Evolutionary conservation across 2,797 vertebrate genomes (phyloP), one percentile per base, ranked within the genome.

Genomic region (Crocodylus rhombifer): DNA sequence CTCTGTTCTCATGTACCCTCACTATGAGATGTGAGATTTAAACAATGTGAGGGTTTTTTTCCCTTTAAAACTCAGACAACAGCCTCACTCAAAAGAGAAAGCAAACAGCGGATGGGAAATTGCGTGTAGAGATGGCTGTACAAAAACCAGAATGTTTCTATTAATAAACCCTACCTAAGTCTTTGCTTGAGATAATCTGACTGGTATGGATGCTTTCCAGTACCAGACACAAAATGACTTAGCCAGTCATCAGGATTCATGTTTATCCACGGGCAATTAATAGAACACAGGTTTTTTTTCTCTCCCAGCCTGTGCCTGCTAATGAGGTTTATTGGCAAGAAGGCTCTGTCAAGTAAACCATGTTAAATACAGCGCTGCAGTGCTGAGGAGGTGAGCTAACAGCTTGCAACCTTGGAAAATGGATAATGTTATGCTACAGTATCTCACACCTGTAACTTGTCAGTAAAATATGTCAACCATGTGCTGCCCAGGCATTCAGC

Each of bases 251-350:
- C 42, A 88, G 67, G 75, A 82, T 67, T 83, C 82, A 26, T 65
- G 77, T 88, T 94, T 83, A 71, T 94, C 76, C 64, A 77, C 23
- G 20, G 84, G 87, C 83, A 93, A 87, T 96, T 94, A 96, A 84
- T 21, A 89, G 88, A 92, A 88, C 88, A 84, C 23, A 87, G 55
- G 42, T 33, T 28, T 1, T 92, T 76, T 85, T 94, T 58, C 63
- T 82, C 62, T 55, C 81, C 83, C 9, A 0, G 1, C 82, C 30
- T 86, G 85, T 91, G 86, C 76, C 91, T 94, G 51, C 28, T 93
- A 95, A 95, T 75, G 62, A 93, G 63, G 62, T 81, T 93, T 86
- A 63, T 80, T 95, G 96, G 88, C 94, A 91, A 88, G 62, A 83
- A 92, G 87, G 65, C 86, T 83, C 74, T 88, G 83, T 82, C 77